Evolutionary conservation across 1,140 invertebrate genomes (phyloP), one percentile per base, ranked within the genome.

Genomic region (Liolophura sinensis): DNA sequence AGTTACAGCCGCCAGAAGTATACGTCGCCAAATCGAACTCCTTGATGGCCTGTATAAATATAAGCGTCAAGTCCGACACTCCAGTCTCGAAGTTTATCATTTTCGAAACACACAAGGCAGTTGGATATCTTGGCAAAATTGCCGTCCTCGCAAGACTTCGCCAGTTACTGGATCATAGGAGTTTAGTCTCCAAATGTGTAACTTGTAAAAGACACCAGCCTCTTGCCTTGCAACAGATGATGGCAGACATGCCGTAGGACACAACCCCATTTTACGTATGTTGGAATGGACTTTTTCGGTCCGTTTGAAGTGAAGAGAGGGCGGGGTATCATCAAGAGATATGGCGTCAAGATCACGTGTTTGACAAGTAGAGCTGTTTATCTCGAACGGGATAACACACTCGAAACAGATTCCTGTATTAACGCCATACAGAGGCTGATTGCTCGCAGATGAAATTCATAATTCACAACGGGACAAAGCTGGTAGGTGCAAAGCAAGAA

Each of bases 401-500:
- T 62, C 22, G 48, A 6, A 5, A 60, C 55, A 12, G 5, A 60
- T 20, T 9, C 55, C 16, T 64, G 46, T 20, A 64, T 63, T 6
- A 63, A 64, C 20, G 62, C 62, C 5, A 18, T 64, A 5, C 55
- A 54, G 4, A n/a, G 62, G 20, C 60, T 64, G 9, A 22, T 67
- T 20, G 56, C 56, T n/a, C 56, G 56, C 15, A 14, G 56, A n/a
- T 49, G n/a, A 25, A n/a, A 0, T 48, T 69, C 5, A 25, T 4
- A 18, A 27, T 52, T 27, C 62, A 69, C 40, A 66, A 69, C 60
- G 68, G 68, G 7, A 60, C 68, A 12, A 65, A 71, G 62, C 15
- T 78, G 25, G 64, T 69, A 14, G 65, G 68, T 0, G 71, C 59
- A 15, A 60, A 71, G 48, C 46, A 62, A 15, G 76, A 78, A 60